A percentile compares a stretch with the other conserved stretches of the same genome.
These are phyloP conservation scores for Panopea generosa DNA, from an alignment of 2,888 invertebrate genomes.

Conservation along the genomic window DNA sequence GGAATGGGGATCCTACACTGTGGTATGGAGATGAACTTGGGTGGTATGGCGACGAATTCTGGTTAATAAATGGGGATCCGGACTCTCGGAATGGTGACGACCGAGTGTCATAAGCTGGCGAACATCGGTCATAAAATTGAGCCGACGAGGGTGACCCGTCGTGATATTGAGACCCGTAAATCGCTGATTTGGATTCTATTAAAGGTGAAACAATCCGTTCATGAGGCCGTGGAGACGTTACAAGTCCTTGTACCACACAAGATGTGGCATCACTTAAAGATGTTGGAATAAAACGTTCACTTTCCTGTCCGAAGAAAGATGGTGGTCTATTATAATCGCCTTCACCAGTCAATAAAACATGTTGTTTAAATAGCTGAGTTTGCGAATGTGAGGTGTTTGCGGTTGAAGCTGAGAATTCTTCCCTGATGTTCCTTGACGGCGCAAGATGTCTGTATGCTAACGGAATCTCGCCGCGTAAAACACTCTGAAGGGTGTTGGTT, in stretches of 20 bases:
- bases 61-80: constrained; percentile 45
- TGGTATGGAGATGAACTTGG: constrained; percentile 27
- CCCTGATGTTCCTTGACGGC: too few relatives aligned
- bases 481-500: constrained; percentile 71
- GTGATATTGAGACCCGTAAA: constrained; percentile 24
- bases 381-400: too few relatives aligned
- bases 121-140: constrained; percentile 25
- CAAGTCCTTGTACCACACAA: too few relatives aligned
- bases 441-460: constrained; percentile 74
- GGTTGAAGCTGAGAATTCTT: too few relatives aligned
- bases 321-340: too few relatives aligned
- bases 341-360: too few relatives aligned
- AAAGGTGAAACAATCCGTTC: background rate
- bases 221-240: background rate
- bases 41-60: constrained; percentile 44
- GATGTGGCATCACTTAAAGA: too few relatives aligned
- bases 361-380: too few relatives aligned
- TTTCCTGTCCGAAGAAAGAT: background rate
- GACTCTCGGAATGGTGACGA: constrained; percentile 56
- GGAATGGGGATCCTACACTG: constrained; percentile 25
- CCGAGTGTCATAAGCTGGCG: constrained; percentile 43
- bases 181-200: background rate
- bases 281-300: constrained; percentile 1
- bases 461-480: constrained; percentile 77
- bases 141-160: constrained; percentile 18